Percentiles rank a stretch among this genome's conserved stretches.
Evolutionary conservation across 1,140 invertebrate genomes (phyloP).

Genomic region (Cryptotermes secundus): DNA sequence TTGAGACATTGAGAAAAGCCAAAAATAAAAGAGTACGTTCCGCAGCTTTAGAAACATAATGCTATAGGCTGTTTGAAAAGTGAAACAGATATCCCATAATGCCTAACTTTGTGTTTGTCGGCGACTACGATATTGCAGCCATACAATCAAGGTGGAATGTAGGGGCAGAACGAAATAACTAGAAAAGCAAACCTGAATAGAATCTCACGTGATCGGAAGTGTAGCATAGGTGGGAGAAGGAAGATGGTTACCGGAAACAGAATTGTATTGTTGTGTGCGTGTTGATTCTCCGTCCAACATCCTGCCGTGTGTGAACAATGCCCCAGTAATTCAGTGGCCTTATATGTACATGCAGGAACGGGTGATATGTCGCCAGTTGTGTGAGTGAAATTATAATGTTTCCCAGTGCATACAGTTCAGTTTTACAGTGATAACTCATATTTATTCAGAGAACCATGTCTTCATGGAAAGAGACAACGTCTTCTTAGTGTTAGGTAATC

Average conservation of each 20-base stretch:
- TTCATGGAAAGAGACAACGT: no score
- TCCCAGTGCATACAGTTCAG: not conserved
- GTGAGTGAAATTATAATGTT: not conserved
- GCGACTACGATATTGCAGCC: not conserved
- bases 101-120: not conserved
- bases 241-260: not conserved
- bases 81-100: not conserved
- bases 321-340: not conserved
- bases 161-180: not conserved
- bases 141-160: not conserved
- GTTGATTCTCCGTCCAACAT: not conserved
- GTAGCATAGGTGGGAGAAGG: not conserved
- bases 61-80: no score
- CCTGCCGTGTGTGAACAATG: not conserved
- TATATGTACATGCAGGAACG: not conserved
- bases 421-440: not conserved
- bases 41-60: no score
- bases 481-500: no score
- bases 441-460: no score
- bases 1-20: no score
- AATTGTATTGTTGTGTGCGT: not conserved
- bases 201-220: conserved; percentile 6
- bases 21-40: no score
- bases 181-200: not conserved
- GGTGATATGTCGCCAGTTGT: not conserved